These are phyloP conservation scores for Cremastobaeus sp. DNA, from an alignment of 2,888 invertebrate genomes.

Conservation along the genomic window DNA sequence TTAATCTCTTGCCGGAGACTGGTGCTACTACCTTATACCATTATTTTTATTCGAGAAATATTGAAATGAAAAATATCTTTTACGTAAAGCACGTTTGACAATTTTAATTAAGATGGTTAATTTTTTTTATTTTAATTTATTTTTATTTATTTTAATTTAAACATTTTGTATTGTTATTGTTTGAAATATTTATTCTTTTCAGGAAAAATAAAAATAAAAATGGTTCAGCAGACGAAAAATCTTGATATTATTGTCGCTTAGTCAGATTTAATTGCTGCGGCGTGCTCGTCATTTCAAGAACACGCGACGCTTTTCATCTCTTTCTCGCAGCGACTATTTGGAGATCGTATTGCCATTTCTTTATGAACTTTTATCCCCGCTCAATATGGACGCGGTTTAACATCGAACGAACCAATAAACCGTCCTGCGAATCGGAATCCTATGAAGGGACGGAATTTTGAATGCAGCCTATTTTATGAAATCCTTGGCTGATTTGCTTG, in stretches of 20 bases:
- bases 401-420: slow-evolving; percentile 48
- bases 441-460: slow-evolving; percentile 38
- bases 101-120: too few species aligned
- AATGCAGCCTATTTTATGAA: slow-evolving; percentile 44
- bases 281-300: slow-evolving; percentile 34
- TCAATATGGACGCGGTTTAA: slow-evolving; percentile 50
- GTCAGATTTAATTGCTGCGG: slow-evolving; percentile 47
- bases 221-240: too few species aligned
- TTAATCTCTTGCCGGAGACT: too few species aligned
- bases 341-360: slow-evolving; percentile 39
- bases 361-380: slow-evolving; percentile 52
- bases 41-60: too few species aligned
- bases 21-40: too few species aligned
- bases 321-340: slow-evolving; percentile 38
- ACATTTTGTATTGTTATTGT: too few species aligned
- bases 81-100: too few species aligned
- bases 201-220: too few species aligned
- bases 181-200: too few species aligned
- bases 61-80: too few species aligned
- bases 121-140: too few species aligned
- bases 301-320: slow-evolving; percentile 20
- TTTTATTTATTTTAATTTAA: too few species aligned
- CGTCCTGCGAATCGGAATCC: slow-evolving; percentile 36
- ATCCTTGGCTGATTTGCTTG: slow-evolving; percentile 40
- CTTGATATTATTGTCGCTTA: slow-evolving; percentile 51